Evolutionary conservation across 2,113 vertebrate genomes (phyloP).

Genomic region (Zosterops borbonicus): DNA sequence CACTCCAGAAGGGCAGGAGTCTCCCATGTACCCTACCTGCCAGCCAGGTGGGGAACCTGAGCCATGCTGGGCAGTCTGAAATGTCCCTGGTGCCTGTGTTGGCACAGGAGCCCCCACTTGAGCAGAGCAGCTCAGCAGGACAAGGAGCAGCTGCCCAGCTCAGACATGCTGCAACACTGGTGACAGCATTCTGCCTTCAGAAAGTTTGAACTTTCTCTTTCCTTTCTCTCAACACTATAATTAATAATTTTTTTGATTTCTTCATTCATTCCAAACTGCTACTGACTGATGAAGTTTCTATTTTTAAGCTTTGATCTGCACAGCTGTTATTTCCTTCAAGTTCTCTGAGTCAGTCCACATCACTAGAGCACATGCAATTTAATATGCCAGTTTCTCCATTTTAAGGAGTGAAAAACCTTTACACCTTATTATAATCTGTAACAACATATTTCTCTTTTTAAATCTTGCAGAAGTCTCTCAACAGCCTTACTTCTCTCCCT

Average conservation of each 20-base stretch:
- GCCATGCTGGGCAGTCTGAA: background rate
- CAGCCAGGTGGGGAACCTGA: background rate
- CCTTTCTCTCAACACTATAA: background rate
- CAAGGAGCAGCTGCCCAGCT: background rate
- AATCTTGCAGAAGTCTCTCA: background rate
- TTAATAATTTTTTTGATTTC: constrained; percentile 25
- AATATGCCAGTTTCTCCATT: background rate
- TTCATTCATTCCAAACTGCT: constrained; percentile 31
- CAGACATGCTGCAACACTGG: accelerated
- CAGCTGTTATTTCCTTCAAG: constrained; percentile 46
- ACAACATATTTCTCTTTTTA: background rate
- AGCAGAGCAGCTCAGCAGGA: background rate
- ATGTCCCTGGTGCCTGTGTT: background rate
- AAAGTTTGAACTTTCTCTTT: background rate
- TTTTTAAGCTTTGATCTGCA: constrained; percentile 35
- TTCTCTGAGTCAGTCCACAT: constrained; percentile 36
- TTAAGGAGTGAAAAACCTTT: background rate
- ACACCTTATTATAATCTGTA: background rate
- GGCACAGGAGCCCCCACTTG: background rate
- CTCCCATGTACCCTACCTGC: background rate
- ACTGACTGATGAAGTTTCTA: constrained; percentile 41
- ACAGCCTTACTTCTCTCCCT: background rate
- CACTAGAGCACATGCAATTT: background rate
- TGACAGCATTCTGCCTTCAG: background rate
- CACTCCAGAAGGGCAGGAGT: background rate